Conservation (phyloP, 2,113 vertebrate species). For the Oplegnathus fasciatus region DNA sequence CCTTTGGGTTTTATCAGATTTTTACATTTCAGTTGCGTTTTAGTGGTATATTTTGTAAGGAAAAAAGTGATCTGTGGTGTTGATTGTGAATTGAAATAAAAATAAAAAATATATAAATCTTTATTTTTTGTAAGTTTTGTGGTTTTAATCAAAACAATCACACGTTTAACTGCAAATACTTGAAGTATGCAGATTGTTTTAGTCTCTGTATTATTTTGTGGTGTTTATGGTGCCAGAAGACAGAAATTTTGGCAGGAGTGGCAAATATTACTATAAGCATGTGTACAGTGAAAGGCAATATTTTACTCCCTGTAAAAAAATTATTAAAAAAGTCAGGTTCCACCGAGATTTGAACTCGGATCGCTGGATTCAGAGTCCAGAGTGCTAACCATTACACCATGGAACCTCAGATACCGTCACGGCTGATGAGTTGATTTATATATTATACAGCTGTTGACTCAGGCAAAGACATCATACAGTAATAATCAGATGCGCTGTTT, state of each 20-base stretch:
- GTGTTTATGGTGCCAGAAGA: not conserved
- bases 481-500: too few species aligned
- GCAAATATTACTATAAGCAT: not conserved
- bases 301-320: too few species aligned
- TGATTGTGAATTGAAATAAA: not conserved
- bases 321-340: slow-evolving; percentile 67
- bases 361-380: slow-evolving; percentile 90
- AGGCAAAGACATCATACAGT: too few species aligned
- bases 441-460: too few species aligned
- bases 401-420: too few species aligned
- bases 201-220: too few species aligned
- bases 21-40: not conserved
- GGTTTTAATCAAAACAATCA: not conserved
- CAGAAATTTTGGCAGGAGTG: not conserved
- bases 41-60: not conserved
- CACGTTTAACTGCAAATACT: not conserved
- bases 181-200: too few species aligned
- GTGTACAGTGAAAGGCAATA: too few species aligned
- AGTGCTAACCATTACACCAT: slow-evolving; percentile 91
- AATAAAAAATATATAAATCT: not conserved
- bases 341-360: slow-evolving; percentile 89
- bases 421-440: too few species aligned
- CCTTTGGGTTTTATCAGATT: not conserved
- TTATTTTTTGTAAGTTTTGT: not conserved
- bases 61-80: not conserved